These are phyloP conservation scores for Rambutsinella grinnellia DNA, from an alignment of 2,888 invertebrate genomes.

Conservation along the genomic window DNA sequence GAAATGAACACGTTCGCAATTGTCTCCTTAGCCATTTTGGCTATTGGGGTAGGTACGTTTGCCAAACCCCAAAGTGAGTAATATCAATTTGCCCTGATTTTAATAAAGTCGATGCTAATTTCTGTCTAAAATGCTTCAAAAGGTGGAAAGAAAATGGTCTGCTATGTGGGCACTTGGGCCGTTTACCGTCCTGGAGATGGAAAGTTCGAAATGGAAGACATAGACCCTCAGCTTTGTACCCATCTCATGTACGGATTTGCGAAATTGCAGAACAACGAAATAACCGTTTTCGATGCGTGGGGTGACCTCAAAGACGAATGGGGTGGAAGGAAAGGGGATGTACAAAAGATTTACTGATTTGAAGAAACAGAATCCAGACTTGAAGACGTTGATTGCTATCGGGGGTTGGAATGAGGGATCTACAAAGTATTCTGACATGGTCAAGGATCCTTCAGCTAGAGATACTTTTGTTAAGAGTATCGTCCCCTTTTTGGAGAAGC, in stretches of 20 bases:
- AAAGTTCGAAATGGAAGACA: slow-evolving; percentile 68
- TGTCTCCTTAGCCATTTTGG: slow-evolving; percentile 27
- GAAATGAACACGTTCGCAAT: slow-evolving; percentile 32
- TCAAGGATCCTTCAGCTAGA: slow-evolving; percentile 55
- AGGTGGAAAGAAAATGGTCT: slow-evolving; percentile 65
- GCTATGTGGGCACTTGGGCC: slow-evolving; percentile 68
- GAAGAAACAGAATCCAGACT: slow-evolving; percentile 67
- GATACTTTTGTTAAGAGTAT: slow-evolving; percentile 67
- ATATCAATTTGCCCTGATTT: not conserved
- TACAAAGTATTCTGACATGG: slow-evolving; percentile 64
- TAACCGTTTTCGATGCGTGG: slow-evolving; percentile 68
- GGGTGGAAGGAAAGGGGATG: slow-evolving; percentile 67
- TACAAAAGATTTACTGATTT: slow-evolving; percentile 67
- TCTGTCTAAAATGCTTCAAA: slow-evolving; percentile 3
- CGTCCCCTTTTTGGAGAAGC: slow-evolving; percentile 65
- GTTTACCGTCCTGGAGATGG: slow-evolving; percentile 66
- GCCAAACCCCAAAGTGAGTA: slow-evolving; percentile 24
- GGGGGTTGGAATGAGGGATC: slow-evolving; percentile 69
- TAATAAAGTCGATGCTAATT: slow-evolving; percentile 9
- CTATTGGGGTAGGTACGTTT: slow-evolving; percentile 13
- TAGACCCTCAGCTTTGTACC: slow-evolving; percentile 69
- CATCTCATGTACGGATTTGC: slow-evolving; percentile 69
- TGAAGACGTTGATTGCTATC: slow-evolving; percentile 68
- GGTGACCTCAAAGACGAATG: slow-evolving; percentile 68
- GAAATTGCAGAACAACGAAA: slow-evolving; percentile 65